Percentiles rank a stretch among this genome's conserved stretches.
These are phyloP conservation scores for Brachypteracias leptosomus DNA, from an alignment of 2,113 vertebrate species.

Conservation along the genomic window DNA sequence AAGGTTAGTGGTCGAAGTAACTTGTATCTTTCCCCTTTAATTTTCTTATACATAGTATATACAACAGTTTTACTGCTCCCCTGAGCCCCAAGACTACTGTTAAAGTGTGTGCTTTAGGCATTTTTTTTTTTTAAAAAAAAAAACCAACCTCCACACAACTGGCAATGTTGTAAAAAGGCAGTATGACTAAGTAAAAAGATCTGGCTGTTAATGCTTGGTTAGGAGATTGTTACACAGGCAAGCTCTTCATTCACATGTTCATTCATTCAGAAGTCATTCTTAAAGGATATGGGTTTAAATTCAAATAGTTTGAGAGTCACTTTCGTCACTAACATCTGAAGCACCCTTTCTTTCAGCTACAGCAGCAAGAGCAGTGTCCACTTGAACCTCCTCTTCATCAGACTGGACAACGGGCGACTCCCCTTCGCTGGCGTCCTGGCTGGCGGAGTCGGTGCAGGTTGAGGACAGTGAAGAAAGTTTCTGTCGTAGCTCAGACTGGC, in stretches of 20 bases:
- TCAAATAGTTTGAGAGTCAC: slow-evolving; percentile 77
- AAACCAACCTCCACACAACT: background rate
- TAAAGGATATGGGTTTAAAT: background rate
- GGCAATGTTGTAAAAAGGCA: slow-evolving; percentile 54
- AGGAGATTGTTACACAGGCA: slow-evolving; percentile 46
- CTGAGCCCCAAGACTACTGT: slow-evolving; percentile 59
- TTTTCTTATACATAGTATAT: slow-evolving; percentile 67
- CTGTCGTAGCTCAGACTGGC: slow-evolving; percentile 76
- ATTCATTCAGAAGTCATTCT: slow-evolving; percentile 57
- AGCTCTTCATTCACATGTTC: slow-evolving; percentile 54
- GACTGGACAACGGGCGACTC: slow-evolving; percentile 79
- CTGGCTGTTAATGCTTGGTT: slow-evolving; percentile 26
- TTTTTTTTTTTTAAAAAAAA: slow-evolving; percentile 11
- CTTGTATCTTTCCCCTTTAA: background rate
- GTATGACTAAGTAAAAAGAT: slow-evolving; percentile 47
- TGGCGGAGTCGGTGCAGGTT: slow-evolving; percentile 77
- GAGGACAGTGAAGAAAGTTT: slow-evolving; percentile 82
- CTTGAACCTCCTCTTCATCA: slow-evolving; percentile 86
- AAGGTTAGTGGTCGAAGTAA: slow-evolving; percentile 27
- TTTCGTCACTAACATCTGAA: slow-evolving; percentile 87
- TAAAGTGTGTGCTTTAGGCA: slow-evolving; percentile 52
- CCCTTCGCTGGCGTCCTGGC: slow-evolving; percentile 80
- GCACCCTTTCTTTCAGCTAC: slow-evolving; percentile 56
- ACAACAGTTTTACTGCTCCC: slow-evolving; percentile 46
- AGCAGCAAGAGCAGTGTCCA: slow-evolving; percentile 80